Conservation (phyloP, 2,888 invertebrate genomes). For the Labia minor region DNA sequence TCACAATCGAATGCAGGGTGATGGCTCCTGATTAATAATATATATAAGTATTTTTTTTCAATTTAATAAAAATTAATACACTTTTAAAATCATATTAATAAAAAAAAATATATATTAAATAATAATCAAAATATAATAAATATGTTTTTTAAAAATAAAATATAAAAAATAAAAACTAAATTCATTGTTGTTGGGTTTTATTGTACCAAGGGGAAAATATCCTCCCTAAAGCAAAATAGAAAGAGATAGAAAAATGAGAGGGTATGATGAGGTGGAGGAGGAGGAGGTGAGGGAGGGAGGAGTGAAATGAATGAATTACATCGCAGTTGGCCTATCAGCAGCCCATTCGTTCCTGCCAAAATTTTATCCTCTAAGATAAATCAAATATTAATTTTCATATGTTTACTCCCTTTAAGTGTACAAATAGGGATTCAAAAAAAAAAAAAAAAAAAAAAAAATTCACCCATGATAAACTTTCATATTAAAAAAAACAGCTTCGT, state of each 20-base stretch:
- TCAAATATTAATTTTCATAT: conserved; percentile 13
- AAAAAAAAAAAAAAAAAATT: too few species aligned
- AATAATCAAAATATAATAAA: not conserved
- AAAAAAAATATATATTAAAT: not conserved
- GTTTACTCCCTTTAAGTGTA: not conserved
- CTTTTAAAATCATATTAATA: not conserved
- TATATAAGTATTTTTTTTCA: not conserved
- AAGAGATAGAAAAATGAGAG: too few species aligned
- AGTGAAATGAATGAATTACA: not conserved
- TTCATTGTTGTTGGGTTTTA: not conserved
- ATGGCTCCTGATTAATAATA: not conserved
- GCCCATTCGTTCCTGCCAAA: not conserved
- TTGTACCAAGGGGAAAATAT: not conserved
- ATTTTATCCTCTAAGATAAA: conserved; percentile 13
- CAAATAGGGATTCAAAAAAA: not conserved
- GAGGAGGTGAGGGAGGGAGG: not conserved
- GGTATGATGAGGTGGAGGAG: too few species aligned
- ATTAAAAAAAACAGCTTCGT: not conserved
- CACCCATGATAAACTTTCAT: too few species aligned
- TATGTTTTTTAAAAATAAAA: not conserved
- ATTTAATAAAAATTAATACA: not conserved
- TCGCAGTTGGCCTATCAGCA: conserved; percentile 3
- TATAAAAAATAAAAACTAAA: too few species aligned
- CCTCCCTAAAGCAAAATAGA: not conserved
- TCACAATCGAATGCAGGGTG: too few species aligned